Evolutionary conservation across 2,888 invertebrate species (phyloP).

Genomic region (Drosophila peninsularis): DNA sequence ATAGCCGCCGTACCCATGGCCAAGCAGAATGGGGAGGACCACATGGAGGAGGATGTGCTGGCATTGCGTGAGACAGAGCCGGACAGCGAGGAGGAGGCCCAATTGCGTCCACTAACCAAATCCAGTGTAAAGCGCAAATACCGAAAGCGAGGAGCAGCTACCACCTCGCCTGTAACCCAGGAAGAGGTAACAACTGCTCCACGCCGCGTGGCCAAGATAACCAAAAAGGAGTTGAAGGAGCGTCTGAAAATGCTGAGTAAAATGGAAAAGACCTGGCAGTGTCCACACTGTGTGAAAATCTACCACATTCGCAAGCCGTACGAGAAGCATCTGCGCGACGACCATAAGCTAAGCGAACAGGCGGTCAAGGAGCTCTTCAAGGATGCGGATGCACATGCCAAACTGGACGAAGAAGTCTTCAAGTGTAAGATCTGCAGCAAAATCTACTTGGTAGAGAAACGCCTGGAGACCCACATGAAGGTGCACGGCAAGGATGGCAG

Average conservation of each 20-base stretch:
- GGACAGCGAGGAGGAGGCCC: conserved; percentile 36
- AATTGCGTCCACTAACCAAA: conserved; percentile 33
- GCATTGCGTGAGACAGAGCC: conserved; percentile 57
- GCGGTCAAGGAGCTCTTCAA: conserved; percentile 78
- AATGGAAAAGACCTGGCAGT: conserved; percentile 80
- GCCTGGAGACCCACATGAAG: conserved; percentile 80
- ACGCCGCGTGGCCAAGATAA: conserved; percentile 74
- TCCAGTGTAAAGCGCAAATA: conserved; percentile 60
- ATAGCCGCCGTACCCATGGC: conserved; percentile 76
- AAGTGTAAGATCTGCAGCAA: conserved; percentile 83
- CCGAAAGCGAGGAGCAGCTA: conserved; percentile 53
- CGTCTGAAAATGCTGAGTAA: conserved; percentile 79
- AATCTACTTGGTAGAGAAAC: conserved; percentile 80
- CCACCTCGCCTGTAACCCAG: conserved; percentile 29
- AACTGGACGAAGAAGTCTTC: conserved; percentile 75
- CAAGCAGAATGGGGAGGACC: conserved; percentile 57
- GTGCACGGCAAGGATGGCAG: conserved; percentile 82
- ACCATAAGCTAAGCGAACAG: conserved; percentile 75
- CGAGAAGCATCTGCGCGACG: conserved; percentile 81
- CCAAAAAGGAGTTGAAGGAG: conserved; percentile 76
- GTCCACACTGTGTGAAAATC: conserved; percentile 82
- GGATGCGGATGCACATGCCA: conserved; percentile 70
- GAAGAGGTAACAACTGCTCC: conserved; percentile 35
- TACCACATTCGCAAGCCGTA: conserved; percentile 83
- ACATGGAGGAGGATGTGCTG: conserved; percentile 72